Evolutionary conservation across 2,113 vertebrate genomes (phyloP).

Genomic region (Nycticorax nycticorax): DNA sequence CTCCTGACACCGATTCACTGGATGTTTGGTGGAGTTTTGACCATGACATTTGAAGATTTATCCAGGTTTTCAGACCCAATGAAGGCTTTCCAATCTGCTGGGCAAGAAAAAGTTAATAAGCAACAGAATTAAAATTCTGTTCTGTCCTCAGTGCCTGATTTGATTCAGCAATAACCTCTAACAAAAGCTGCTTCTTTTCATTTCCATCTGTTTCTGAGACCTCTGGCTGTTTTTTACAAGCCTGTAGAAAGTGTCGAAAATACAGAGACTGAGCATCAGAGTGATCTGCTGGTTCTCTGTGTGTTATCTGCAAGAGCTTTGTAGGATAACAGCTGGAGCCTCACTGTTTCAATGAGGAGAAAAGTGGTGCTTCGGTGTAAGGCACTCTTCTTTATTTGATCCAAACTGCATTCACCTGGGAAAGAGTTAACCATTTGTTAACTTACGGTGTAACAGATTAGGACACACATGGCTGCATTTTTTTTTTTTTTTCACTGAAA

Average conservation of each 20-base stretch:
- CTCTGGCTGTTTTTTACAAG: not conserved
- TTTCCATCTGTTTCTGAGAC: not conserved
- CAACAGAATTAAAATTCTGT: not conserved
- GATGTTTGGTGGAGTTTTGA: not conserved
- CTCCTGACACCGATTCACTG: not conserved
- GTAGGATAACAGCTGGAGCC: not conserved
- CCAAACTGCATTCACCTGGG: not conserved
- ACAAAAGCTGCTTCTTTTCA: not conserved
- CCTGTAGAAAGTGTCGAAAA: not conserved
- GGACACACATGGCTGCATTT: not conserved
- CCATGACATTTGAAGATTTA: not conserved
- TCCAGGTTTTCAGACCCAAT: not conserved
- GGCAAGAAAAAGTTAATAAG: not conserved
- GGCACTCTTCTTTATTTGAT: not conserved
- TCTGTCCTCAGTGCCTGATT: not conserved
- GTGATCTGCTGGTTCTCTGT: not conserved
- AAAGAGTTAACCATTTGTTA: not conserved
- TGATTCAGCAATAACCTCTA: not conserved
- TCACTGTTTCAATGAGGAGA: not conserved
- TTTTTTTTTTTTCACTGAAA: not conserved
- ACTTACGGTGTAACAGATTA: not conserved
- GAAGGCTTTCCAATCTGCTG: not conserved
- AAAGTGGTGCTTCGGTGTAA: not conserved
- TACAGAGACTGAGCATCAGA: not conserved
- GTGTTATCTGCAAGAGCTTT: not conserved